Conservation (phyloP, 2,113 vertebrate genomes). For the Muscicapa adusta region DNA sequence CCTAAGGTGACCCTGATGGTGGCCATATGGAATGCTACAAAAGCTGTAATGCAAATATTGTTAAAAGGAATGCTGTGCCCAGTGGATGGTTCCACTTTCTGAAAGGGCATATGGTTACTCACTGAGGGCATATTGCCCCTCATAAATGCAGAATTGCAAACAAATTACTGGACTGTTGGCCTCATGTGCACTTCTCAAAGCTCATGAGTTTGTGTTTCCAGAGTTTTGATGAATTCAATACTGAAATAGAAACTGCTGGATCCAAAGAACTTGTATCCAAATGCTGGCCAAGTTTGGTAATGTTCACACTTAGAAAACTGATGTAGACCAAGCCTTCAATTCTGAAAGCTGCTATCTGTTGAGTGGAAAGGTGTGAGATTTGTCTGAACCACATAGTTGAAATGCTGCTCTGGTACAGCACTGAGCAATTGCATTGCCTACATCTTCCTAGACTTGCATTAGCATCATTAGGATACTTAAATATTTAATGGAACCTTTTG, state of each 20-base stretch:
- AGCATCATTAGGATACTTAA: not conserved
- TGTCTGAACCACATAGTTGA: not conserved
- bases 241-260: not conserved
- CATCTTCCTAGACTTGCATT: not conserved
- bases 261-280: not conserved
- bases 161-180: not conserved
- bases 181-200: not conserved
- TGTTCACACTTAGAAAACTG: not conserved
- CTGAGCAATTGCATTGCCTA: not conserved
- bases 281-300: not conserved
- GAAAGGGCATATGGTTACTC: not conserved
- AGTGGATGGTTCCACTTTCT: not conserved
- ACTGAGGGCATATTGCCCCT: not conserved
- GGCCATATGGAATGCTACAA: not conserved
- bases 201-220: not conserved
- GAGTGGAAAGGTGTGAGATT: not conserved
- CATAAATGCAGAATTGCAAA: not conserved
- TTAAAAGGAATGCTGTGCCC: not conserved
- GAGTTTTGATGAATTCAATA: not conserved
- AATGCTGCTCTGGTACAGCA: not conserved
- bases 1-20: not conserved
- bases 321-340: not conserved
- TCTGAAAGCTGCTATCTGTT: not conserved
- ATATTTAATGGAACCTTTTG: not conserved
- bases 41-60: not conserved